A percentile compares a stretch with the other conserved stretches of the same genome.
Conservation (phyloP, 2,797 vertebrate genomes). For the Tragelaphus eurycerus region DNA sequence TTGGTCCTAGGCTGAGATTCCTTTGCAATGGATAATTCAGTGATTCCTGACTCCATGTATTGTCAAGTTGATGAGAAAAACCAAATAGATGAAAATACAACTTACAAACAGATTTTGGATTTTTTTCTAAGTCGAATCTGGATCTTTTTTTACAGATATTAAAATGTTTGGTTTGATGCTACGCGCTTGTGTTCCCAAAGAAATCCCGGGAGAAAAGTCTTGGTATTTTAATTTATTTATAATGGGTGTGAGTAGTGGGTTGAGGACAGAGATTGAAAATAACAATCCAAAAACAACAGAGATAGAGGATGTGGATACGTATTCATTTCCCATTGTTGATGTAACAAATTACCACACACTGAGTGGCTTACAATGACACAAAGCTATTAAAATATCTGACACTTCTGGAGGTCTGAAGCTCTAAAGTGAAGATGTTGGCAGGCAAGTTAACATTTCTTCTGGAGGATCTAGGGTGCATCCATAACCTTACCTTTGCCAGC, state of each 20-base stretch:
- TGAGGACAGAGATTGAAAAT: neutral
- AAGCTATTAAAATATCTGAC: neutral
- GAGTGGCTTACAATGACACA: neutral
- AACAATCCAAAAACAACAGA: neutral
- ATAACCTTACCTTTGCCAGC: neutral
- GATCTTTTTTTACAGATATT: neutral
- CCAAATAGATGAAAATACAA: neutral
- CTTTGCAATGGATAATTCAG: neutral
- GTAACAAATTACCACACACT: neutral
- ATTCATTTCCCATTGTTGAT: neutral
- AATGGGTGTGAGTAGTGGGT: neutral
- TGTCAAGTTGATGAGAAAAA: neutral
- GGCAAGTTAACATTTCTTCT: neutral
- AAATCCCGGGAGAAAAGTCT: conserved; percentile 2
- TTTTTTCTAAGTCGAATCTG: neutral
- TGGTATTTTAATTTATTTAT: neutral
- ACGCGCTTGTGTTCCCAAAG: neutral
- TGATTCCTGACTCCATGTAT: neutral
- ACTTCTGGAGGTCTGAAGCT: neutral
- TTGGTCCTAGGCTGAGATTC: neutral
- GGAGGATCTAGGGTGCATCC: neutral
- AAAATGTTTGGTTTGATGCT: neutral
- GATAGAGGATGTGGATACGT: neutral
- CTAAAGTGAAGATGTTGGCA: neutral
- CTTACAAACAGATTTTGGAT: neutral